These are phyloP conservation scores for Cavia aperea DNA, from an alignment of 2,113 vertebrate genomes.

Conservation along the genomic window DNA sequence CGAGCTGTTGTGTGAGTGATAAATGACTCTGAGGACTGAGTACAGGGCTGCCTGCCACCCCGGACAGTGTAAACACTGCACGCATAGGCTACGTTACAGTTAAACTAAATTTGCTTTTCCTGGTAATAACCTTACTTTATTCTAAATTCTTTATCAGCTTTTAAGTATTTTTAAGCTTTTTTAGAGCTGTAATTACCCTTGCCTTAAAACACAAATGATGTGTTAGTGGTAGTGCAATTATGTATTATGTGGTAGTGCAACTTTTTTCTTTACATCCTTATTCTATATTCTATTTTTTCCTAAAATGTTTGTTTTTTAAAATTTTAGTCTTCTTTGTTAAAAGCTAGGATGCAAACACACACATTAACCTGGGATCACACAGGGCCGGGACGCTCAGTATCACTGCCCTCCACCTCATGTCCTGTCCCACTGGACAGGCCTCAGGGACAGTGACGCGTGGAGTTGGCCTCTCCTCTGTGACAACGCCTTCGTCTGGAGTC, in stretches of 20 bases:
- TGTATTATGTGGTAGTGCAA: background rate
- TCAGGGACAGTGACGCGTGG: background rate
- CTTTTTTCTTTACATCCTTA: background rate
- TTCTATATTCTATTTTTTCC: background rate
- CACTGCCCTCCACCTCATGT: background rate
- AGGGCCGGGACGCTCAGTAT: background rate
- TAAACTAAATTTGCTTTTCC: background rate
- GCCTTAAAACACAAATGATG: background rate
- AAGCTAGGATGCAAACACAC: background rate
- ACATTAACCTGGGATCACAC: background rate
- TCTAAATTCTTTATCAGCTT: background rate
- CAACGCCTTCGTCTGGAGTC: background rate
- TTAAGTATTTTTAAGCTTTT: background rate
- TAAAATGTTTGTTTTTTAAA: background rate
- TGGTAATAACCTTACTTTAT: background rate
- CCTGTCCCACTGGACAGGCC: background rate
- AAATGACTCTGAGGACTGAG: background rate
- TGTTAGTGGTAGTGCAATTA: background rate
- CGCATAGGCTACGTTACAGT: background rate
- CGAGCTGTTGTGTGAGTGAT: background rate
- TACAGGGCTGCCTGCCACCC: background rate
- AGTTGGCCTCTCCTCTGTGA: background rate
- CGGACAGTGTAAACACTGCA: background rate
- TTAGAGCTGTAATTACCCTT: background rate
- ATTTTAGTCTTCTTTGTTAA: background rate